These are phyloP conservation scores for Lampris megalopsis DNA, from an alignment of 2,113 vertebrate genomes.

Conservation along the genomic window DNA sequence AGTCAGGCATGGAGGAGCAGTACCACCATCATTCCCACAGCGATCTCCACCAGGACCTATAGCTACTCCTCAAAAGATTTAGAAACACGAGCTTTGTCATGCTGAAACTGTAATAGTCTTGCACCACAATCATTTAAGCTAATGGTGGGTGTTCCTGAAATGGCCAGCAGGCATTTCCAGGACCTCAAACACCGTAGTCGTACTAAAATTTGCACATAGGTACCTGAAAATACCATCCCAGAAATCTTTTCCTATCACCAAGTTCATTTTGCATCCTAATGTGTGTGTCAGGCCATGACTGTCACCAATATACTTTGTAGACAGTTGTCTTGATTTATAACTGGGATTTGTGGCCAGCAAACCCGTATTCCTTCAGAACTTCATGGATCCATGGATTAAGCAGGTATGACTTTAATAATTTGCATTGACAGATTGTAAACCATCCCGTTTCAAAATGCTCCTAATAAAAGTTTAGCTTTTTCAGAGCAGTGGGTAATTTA, in stretches of 20 bases:
- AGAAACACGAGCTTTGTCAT: not conserved
- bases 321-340: conserved; percentile 3
- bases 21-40: conserved; percentile 70
- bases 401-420: not conserved
- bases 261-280: conserved; percentile 1
- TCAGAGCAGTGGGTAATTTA: conserved; percentile 6
- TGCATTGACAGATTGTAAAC: not conserved
- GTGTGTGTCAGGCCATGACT: not conserved
- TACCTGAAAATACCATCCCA: conserved; percentile 6
- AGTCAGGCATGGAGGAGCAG: conserved; percentile 64
- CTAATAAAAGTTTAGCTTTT: conserved; percentile 12
- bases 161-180: conserved; percentile 2
- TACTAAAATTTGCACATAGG: conserved; percentile 45
- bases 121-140: not conserved
- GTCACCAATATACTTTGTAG: not conserved
- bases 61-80: conserved; percentile 28
- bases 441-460: conserved; percentile 9
- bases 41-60: conserved; percentile 79
- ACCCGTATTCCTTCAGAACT: not conserved
- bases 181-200: not conserved
- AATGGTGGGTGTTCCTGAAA: not conserved
- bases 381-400: not conserved
- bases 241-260: conserved; percentile 27
- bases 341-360: not conserved
- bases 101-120: conserved; percentile 14